These are phyloP conservation scores for Myotis brandtii DNA, from an alignment of 2,113 vertebrate species.

Conservation along the genomic window DNA sequence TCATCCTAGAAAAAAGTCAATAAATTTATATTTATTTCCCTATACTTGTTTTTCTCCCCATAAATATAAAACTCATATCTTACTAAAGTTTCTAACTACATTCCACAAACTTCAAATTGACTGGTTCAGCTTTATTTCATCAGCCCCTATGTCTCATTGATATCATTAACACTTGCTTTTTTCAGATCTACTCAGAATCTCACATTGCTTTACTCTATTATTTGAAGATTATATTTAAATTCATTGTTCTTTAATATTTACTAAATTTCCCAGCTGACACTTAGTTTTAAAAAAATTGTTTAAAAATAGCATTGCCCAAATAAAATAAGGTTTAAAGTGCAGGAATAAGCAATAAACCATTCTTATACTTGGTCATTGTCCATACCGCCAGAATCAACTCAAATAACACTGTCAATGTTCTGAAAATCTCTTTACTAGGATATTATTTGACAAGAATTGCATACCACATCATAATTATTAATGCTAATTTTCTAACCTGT, in stretches of 20 bases:
- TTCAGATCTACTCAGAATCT: background rate
- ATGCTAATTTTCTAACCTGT: background rate
- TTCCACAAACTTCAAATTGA: background rate
- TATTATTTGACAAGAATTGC: background rate
- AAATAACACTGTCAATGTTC: background rate
- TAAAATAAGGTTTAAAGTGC: background rate
- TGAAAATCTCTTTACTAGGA: background rate
- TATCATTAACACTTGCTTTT: background rate
- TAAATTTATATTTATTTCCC: conserved; percentile 1
- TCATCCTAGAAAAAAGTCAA: background rate
- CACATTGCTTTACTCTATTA: background rate
- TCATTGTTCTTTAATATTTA: background rate
- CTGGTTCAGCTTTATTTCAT: background rate
- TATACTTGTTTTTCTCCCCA: background rate
- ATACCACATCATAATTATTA: background rate
- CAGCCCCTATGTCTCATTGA: background rate
- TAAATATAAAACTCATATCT: background rate
- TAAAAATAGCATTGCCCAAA: background rate
- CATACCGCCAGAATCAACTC: background rate
- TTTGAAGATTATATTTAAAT: background rate
- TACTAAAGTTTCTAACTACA: background rate
- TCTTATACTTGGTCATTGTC: background rate
- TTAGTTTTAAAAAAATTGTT: background rate
- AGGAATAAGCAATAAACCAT: background rate
- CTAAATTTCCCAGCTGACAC: background rate